Evolutionary conservation across 1,140 invertebrate species (phyloP).

Genomic region (Trissolcus basalis): DNA sequence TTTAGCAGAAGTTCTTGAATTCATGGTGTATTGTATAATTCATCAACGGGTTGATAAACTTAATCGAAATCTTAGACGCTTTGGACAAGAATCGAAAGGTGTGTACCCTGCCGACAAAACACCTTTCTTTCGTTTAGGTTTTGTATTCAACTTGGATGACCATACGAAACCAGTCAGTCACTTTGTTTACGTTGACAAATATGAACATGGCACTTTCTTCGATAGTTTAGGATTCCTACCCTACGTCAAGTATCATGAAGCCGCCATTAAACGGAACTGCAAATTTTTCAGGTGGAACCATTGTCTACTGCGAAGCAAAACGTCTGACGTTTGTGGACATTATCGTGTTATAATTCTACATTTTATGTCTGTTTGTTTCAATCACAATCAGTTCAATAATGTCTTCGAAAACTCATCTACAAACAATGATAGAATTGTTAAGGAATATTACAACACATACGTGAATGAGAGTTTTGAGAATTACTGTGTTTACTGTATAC

Average conservation of each 20-base stretch:
- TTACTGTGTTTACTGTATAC: no score
- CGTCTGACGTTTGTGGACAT: slow-evolving; percentile 5
- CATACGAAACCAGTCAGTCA: slow-evolving; percentile 1
- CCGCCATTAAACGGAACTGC: slow-evolving; percentile 9
- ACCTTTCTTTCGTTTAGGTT: background rate
- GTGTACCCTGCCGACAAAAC: slow-evolving; percentile 9
- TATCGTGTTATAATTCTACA: slow-evolving; percentile 15
- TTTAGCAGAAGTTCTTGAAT: slow-evolving; percentile 59
- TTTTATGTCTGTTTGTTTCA: background rate
- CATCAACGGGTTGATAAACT: slow-evolving; percentile 33
- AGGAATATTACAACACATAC: slow-evolving; percentile 12
- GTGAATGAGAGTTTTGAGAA: no score
- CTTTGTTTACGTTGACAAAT: background rate
- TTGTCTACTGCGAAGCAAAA: background rate
- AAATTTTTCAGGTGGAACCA: background rate
- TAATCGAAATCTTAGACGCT: background rate
- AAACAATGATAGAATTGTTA: background rate
- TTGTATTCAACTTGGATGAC: slow-evolving; percentile 4
- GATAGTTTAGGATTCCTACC: slow-evolving; percentile 8
- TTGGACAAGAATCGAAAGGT: background rate
- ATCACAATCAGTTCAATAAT: background rate
- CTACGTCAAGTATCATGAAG: background rate
- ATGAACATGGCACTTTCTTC: slow-evolving; percentile 3
- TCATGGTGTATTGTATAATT: slow-evolving; percentile 62
- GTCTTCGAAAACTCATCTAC: background rate